A percentile compares a stretch with the other conserved stretches of the same genome.
phyloP scores from a whole-genome alignment of 2,888 invertebrate species.

The Nasonovia ribisnigri region DNA sequence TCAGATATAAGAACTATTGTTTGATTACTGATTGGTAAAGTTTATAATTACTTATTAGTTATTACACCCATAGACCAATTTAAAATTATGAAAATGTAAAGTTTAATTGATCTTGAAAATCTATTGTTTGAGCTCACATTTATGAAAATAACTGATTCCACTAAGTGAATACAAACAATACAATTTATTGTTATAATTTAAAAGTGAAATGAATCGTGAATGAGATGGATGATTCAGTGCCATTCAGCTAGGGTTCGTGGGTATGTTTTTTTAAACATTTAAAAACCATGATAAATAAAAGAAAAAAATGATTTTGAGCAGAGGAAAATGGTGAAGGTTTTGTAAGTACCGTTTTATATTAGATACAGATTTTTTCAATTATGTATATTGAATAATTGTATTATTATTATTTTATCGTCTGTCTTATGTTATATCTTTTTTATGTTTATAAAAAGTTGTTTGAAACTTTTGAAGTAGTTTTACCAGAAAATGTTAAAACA shows the following conservation, averaged over 20 bases:
- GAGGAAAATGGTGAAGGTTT: not conserved
- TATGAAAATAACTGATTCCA: not conserved
- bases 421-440: not conserved
- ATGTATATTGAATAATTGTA: not conserved
- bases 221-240: not conserved
- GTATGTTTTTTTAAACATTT: not conserved
- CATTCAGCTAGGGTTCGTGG: not conserved
- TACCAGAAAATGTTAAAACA: not conserved
- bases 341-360: not conserved
- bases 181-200: not conserved
- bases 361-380: not conserved
- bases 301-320: not conserved
- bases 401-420: not conserved
- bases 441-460: not conserved
- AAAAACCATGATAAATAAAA: not conserved
- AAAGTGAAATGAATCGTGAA: not conserved
- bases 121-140: not conserved
- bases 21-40: not conserved
- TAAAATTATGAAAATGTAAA: not conserved
- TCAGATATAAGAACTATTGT: conserved; percentile 4
- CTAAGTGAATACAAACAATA: not conserved
- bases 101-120: not conserved
- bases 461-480: not conserved
- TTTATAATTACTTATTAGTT: not conserved
- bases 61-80: not conserved